These are phyloP conservation scores for Daktulosphaira vitifoliae DNA, from an alignment of 1,140 invertebrate genomes.

Conservation along the genomic window DNA sequence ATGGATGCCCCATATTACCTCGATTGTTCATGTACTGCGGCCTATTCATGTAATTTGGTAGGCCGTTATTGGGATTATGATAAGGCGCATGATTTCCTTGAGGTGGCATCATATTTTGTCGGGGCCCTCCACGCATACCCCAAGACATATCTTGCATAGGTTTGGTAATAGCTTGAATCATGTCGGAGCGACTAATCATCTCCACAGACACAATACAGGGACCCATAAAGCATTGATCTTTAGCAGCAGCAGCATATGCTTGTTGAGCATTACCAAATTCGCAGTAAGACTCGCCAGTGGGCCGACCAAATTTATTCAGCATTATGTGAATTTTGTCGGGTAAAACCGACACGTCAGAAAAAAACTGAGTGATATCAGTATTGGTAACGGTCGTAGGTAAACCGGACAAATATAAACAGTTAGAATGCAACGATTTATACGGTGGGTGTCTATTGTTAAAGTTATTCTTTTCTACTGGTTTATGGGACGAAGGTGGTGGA, in stretches of 20 bases:
- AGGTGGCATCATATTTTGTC: neutral
- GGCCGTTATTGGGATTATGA: neutral
- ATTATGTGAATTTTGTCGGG: conserved; percentile 71
- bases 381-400: conserved; percentile 65
- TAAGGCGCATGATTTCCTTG: neutral
- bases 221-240: conserved; percentile 60
- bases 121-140: neutral
- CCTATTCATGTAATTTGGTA: neutral
- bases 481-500: too few relatives aligned
- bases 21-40: conserved; percentile 11
- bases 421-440: conserved; percentile 41
- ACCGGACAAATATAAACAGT: conserved; percentile 64
- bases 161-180: conserved; percentile 46
- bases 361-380: conserved; percentile 69
- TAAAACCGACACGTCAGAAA: conserved; percentile 62
- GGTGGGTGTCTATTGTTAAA: neutral
- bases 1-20: neutral
- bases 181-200: conserved; percentile 54
- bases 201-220: conserved; percentile 56
- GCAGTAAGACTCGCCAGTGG: conserved; percentile 74
- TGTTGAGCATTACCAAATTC: conserved; percentile 65
- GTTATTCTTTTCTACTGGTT: neutral
- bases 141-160: conserved; percentile 18
- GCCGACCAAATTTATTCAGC: conserved; percentile 55
- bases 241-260: conserved; percentile 57